A percentile compares a stretch with the other conserved stretches of the same genome.
Evolutionary conservation across 2,113 vertebrate species (phyloP).

Genomic region (Equus przewalskii): DNA sequence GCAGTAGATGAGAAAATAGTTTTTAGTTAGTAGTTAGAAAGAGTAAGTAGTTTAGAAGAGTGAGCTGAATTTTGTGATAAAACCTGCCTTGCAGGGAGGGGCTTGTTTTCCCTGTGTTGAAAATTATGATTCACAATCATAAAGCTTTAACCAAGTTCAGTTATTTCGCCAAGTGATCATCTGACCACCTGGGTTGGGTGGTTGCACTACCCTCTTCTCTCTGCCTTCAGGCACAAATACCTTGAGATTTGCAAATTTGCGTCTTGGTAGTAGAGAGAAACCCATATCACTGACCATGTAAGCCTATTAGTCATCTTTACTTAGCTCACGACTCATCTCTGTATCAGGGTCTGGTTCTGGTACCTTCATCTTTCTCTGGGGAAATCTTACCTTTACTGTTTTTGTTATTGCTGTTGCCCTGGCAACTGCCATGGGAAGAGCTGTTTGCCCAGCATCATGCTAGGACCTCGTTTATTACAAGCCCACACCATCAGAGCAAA

Average conservation of each 20-base stretch:
- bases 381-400: background rate
- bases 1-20: no score
- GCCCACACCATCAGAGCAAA: background rate
- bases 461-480: background rate
- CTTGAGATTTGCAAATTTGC: background rate
- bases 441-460: background rate
- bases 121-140: background rate
- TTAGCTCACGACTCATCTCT: background rate
- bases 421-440: background rate
- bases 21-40: no score
- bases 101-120: background rate
- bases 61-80: background rate
- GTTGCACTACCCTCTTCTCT: background rate
- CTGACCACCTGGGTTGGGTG: background rate
- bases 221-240: background rate
- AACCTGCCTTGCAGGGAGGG: background rate
- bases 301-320: background rate
- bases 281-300: background rate
- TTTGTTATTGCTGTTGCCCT: background rate
- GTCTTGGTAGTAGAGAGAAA: background rate
- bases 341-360: background rate
- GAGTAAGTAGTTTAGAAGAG: no score
- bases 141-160: background rate
- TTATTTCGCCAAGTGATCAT: background rate
- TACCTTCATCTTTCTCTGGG: background rate